Conservation (phyloP, 2,113 vertebrate genomes). For the Tupaia tana region DNA sequence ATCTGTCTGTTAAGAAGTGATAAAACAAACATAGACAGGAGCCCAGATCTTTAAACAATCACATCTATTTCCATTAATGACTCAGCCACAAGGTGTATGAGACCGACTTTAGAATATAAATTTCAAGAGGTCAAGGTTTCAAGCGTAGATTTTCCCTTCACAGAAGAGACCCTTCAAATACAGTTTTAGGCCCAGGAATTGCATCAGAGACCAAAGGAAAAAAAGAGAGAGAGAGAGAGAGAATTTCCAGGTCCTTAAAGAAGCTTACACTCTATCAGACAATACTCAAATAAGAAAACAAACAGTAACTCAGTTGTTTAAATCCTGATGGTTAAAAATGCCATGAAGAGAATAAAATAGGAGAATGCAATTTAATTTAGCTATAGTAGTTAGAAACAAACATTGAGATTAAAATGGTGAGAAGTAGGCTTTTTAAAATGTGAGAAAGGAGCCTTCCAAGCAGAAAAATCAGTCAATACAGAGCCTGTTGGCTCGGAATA, state of each 20-base stretch:
- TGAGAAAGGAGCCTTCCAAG: not conserved
- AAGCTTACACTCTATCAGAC: not conserved
- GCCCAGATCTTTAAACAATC: not conserved
- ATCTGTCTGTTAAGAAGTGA: not conserved
- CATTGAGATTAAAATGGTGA: not conserved
- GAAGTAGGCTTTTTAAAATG: not conserved
- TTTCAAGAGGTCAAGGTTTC: not conserved
- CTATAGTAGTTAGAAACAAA: not conserved
- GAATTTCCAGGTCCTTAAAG: not conserved
- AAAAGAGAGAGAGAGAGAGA: not conserved
- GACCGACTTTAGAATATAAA: slow-evolving; percentile 14
- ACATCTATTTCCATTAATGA: not conserved
- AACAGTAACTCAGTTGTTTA: not conserved
- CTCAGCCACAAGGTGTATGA: not conserved
- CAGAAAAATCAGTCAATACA: not conserved
- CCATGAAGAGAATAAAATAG: not conserved
- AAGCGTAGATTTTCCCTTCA: not conserved
- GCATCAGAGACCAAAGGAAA: not conserved
- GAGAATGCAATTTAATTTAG: not conserved
- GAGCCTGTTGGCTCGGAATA: not conserved
- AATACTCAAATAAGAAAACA: not conserved
- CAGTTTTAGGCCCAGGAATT: not conserved
- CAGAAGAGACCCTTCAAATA: not conserved
- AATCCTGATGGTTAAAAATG: not conserved
- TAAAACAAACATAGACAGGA: not conserved